Conservation (phyloP, 2,888 invertebrate genomes). For the Sympetrum striolatum region DNA sequence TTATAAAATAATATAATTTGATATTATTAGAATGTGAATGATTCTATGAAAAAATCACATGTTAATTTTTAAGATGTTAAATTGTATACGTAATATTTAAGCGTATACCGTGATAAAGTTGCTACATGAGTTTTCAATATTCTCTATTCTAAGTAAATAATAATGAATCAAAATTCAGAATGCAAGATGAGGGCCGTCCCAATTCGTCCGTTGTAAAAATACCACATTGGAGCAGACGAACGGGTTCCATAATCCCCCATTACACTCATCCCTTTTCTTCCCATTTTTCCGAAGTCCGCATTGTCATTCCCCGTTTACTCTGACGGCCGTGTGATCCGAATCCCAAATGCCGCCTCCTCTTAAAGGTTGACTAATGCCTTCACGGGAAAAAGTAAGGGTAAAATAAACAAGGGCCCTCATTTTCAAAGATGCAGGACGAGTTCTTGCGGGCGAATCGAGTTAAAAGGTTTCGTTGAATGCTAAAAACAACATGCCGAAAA, state of each 20-base stretch:
- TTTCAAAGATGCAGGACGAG: not conserved
- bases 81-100: too few species aligned
- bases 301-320: not conserved
- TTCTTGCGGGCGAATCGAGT: not conserved
- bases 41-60: too few species aligned
- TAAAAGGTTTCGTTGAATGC: not conserved
- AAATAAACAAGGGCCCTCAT: not conserved
- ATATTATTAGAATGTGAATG: too few species aligned
- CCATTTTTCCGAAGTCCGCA: not conserved
- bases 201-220: not conserved
- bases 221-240: not conserved
- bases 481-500: not conserved
- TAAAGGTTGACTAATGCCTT: not conserved
- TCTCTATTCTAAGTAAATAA: not conserved
- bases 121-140: not conserved
- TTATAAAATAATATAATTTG: too few species aligned
- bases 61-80: not conserved
- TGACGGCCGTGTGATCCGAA: not conserved
- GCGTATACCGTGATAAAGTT: too few species aligned
- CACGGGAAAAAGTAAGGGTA: not conserved
- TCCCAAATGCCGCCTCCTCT: not conserved
- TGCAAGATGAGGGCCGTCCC: not conserved
- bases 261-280: not conserved
- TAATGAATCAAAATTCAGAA: not conserved
- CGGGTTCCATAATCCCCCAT: not conserved